These are phyloP conservation scores for Alentia gelatinosa DNA, from an alignment of 2,888 invertebrate species.

Conservation along the genomic window DNA sequence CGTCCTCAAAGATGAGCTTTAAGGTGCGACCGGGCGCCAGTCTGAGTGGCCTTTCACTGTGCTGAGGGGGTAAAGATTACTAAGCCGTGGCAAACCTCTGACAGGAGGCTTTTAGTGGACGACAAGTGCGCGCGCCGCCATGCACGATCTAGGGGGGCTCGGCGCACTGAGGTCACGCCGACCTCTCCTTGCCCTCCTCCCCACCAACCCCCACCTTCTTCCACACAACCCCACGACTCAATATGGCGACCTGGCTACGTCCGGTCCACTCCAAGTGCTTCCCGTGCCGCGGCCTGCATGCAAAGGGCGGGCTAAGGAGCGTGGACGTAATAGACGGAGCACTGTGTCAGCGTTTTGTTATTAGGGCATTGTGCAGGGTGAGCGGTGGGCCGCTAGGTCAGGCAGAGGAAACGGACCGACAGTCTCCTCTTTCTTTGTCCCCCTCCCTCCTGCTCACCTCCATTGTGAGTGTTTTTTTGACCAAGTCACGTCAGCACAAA, in stretches of 20 bases:
- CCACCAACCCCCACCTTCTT: neutral
- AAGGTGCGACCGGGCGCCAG: slow-evolving; percentile 3
- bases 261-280: neutral
- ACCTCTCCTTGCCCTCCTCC: neutral
- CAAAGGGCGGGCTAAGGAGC: slow-evolving; percentile 2
- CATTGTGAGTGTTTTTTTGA: too few relatives aligned
- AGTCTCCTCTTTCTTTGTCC: neutral
- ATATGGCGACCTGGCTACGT: slow-evolving; percentile 6
- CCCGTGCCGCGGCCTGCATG: neutral
- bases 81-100: slow-evolving; percentile 39
- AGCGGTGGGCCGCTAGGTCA: neutral
- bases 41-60: slow-evolving; percentile 5
- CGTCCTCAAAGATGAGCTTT: slow-evolving; percentile 32
- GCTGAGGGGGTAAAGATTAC: slow-evolving; percentile 40
- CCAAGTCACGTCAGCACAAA: slow-evolving; percentile 2
- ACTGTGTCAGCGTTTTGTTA: neutral
- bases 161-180: neutral
- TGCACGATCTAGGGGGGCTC: neutral
- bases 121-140: slow-evolving; percentile 2
- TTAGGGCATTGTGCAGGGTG: slow-evolving; percentile 5
- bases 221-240: neutral
- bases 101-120: slow-evolving; percentile 30
- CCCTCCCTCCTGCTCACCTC: too few relatives aligned
- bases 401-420: neutral
- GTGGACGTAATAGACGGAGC: neutral